Conservation (phyloP, 2,888 invertebrate genomes). For the Drosophila kanekoi region DNA sequence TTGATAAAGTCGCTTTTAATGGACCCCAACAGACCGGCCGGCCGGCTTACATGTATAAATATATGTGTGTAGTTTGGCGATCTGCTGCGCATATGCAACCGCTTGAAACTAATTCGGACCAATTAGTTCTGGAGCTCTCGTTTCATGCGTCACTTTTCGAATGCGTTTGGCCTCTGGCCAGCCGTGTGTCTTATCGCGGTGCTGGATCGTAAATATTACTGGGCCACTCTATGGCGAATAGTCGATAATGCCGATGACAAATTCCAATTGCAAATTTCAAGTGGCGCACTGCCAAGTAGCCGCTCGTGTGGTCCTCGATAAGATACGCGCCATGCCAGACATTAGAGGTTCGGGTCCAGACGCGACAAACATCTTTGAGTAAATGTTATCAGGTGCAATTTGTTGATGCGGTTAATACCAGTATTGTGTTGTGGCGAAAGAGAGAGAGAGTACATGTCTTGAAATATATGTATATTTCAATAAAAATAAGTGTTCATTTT, state of each 20-base stretch:
- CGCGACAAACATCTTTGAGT: background rate
- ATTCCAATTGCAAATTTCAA: constrained; percentile 21
- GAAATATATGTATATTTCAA: no score
- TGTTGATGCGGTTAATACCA: background rate
- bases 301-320: constrained; percentile 19
- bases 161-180: constrained; percentile 7
- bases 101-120: constrained; percentile 52
- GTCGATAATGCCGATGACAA: constrained; percentile 22
- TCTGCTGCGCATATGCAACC: constrained; percentile 48
- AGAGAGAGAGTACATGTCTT: no score
- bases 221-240: constrained; percentile 13
- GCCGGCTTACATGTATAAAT: background rate
- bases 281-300: background rate
- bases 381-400: constrained; percentile 12
- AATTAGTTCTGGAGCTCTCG: constrained; percentile 37
- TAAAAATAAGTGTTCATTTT: no score
- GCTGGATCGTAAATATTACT: constrained; percentile 31
- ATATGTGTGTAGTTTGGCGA: constrained; percentile 4
- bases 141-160: constrained; percentile 19
- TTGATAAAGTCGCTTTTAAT: constrained; percentile 32
- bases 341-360: constrained; percentile 4
- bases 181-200: constrained; percentile 22
- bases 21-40: constrained; percentile 8
- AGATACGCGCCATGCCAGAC: constrained; percentile 20
- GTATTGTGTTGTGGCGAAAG: no score